Percentiles rank a stretch among this genome's conserved stretches.
Conservation (phyloP, 2,888 invertebrate genomes). For the Tetanocera ferruginea region DNA sequence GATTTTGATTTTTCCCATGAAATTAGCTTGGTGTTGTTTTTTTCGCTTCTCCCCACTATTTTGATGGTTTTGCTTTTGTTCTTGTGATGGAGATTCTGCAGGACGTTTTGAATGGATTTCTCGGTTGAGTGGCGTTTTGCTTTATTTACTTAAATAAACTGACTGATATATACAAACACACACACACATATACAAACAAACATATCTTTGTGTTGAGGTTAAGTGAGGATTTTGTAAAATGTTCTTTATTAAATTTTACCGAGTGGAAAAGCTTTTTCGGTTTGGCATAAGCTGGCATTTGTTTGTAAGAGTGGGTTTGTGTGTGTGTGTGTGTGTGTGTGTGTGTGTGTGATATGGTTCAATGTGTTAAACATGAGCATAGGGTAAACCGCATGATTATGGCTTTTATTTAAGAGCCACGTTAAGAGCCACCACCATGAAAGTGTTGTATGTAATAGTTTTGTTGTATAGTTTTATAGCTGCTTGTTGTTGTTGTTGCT, state of each 20-base stretch:
- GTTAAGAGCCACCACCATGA: not conserved
- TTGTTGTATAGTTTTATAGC: not conserved
- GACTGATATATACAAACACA: too few relatives aligned
- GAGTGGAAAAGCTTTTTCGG: not conserved
- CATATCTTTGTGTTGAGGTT: not conserved
- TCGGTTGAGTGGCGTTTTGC: not conserved
- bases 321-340: not conserved
- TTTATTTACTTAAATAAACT: not conserved
- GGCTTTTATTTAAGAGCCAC: not conserved
- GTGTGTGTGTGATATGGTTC: not conserved
- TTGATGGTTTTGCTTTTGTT: not conserved
- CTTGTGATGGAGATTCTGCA: not conserved
- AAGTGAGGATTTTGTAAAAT: not conserved
- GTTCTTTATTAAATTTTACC: not conserved
- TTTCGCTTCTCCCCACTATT: not conserved
- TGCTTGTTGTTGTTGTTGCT: not conserved
- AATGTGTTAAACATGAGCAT: not conserved
- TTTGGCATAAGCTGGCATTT: not conserved
- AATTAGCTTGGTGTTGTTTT: not conserved
- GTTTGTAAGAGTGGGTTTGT: not conserved
- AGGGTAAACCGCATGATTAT: slow-evolving; percentile 10
- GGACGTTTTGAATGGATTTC: slow-evolving; percentile 8
- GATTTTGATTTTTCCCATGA: not conserved
- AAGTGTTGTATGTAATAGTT: not conserved
- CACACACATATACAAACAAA: too few relatives aligned